A percentile compares a stretch with the other conserved stretches of the same genome.
Conservation (phyloP, 2,113 vertebrate species). For the Bothrops jararaca region DNA sequence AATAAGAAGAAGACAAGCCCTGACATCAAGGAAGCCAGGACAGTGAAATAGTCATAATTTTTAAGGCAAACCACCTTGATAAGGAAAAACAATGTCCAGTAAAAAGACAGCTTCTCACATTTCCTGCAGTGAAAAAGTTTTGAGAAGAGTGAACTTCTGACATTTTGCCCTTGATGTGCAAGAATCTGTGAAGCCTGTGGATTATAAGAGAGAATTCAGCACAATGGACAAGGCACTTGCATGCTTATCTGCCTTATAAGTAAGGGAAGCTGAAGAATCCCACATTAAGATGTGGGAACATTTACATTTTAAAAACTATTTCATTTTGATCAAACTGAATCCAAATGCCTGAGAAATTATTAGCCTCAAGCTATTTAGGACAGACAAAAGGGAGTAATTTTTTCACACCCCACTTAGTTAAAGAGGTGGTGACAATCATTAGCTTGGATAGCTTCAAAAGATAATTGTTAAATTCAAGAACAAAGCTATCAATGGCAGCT, state of each 20-base stretch:
- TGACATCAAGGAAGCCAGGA: neutral
- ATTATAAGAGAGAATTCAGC: neutral
- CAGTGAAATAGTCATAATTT: neutral
- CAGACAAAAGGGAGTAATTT: neutral
- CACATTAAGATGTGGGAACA: neutral
- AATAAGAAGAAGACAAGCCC: neutral
- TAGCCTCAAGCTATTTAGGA: neutral
- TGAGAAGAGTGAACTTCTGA: neutral
- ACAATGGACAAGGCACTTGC: neutral
- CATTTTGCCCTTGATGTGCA: neutral
- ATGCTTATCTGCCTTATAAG: neutral
- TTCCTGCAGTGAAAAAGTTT: neutral
- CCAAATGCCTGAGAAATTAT: neutral
- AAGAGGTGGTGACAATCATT: neutral
- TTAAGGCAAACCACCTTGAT: neutral
- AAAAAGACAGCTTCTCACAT: neutral
- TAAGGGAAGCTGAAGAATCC: neutral
- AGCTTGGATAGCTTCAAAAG: neutral
- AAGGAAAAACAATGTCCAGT: neutral
- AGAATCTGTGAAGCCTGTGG: neutral
- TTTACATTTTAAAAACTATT: neutral
- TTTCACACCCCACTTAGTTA: neutral
- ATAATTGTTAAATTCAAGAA: neutral
- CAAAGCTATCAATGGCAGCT: neutral
- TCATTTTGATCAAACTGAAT: neutral